These are phyloP conservation scores for Calephelis virginiensis DNA, from an alignment of 1,140 invertebrate species.

Conservation along the genomic window DNA sequence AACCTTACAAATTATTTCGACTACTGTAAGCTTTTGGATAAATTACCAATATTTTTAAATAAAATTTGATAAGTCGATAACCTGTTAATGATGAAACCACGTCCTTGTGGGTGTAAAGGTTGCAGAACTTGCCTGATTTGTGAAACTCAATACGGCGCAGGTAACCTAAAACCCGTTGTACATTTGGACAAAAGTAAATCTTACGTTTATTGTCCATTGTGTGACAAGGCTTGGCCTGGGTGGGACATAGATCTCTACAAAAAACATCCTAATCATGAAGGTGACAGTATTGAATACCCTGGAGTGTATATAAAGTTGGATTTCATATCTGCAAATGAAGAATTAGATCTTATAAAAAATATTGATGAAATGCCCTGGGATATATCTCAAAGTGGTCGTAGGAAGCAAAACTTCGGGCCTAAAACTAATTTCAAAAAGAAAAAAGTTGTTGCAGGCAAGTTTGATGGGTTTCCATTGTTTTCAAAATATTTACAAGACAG, in stretches of 20 bases:
- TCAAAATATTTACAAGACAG: slow-evolving; percentile 91
- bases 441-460: slow-evolving; percentile 88
- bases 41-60: too few species aligned
- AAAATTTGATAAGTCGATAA: neutral
- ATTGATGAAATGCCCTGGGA: slow-evolving; percentile 94
- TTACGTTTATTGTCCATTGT: slow-evolving; percentile 88
- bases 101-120: slow-evolving; percentile 95
- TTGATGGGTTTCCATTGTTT: slow-evolving; percentile 92
- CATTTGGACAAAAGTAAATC: slow-evolving; percentile 74
- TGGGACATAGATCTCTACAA: slow-evolving; percentile 82
- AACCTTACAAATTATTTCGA: too few species aligned
- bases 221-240: slow-evolving; percentile 86
- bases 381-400: slow-evolving; percentile 95
- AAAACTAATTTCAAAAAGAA: slow-evolving; percentile 99
- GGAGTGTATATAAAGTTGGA: slow-evolving; percentile 86
- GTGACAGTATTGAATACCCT: slow-evolving; percentile 80
- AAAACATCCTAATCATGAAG: slow-evolving; percentile 83
- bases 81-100: slow-evolving; percentile 68
- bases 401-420: slow-evolving; percentile 98
- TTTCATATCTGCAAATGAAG: slow-evolving; percentile 88
- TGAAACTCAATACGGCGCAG: slow-evolving; percentile 84
- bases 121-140: slow-evolving; percentile 92
- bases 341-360: slow-evolving; percentile 81
- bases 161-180: slow-evolving; percentile 58
- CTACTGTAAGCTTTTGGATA: too few species aligned